Percentiles rank a stretch among this genome's conserved stretches.
Evolutionary conservation across 2,888 invertebrate species (phyloP).

Genomic region (Trichopoda pennipes): DNA sequence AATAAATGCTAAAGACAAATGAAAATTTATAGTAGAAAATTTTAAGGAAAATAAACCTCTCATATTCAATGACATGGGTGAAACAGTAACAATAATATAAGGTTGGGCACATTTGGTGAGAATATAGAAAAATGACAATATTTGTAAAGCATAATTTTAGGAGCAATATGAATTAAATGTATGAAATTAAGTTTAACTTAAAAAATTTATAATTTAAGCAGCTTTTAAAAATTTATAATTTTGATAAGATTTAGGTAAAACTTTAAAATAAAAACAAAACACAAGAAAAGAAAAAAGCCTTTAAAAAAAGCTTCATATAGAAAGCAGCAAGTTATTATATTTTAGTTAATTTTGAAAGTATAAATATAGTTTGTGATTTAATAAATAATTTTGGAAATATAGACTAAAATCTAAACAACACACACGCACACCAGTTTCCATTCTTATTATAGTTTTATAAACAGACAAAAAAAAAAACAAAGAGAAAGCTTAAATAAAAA

Average conservation of each 20-base stretch:
- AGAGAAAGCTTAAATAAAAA: slow-evolving; percentile 57
- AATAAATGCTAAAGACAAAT: too few species aligned
- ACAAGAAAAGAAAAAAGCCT: slow-evolving; percentile 24
- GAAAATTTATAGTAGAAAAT: too few species aligned
- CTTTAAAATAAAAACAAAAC: not conserved
- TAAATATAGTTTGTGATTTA: slow-evolving; percentile 25
- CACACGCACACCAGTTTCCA: slow-evolving; percentile 60
- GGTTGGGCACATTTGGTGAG: too few species aligned
- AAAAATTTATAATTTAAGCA: not conserved
- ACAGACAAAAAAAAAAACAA: slow-evolving; percentile 21
- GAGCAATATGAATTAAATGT: not conserved
- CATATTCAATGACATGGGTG: too few species aligned
- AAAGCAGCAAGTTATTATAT: slow-evolving; percentile 68
- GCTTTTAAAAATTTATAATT: slow-evolving; percentile 2
- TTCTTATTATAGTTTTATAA: too few species aligned
- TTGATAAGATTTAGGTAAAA: not conserved
- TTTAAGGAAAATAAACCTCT: too few species aligned
- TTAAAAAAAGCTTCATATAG: slow-evolving; percentile 61
- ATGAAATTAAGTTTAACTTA: not conserved
- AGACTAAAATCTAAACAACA: slow-evolving; percentile 52
- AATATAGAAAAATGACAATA: too few species aligned
- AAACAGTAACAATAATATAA: too few species aligned
- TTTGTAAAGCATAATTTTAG: slow-evolving; percentile 11
- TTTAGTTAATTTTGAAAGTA: slow-evolving; percentile 18
- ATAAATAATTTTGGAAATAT: not conserved